A percentile compares a stretch with the other conserved stretches of the same genome.
Evolutionary conservation across 2,113 vertebrate species (phyloP).

Genomic region (Sceloporus tristichus): DNA sequence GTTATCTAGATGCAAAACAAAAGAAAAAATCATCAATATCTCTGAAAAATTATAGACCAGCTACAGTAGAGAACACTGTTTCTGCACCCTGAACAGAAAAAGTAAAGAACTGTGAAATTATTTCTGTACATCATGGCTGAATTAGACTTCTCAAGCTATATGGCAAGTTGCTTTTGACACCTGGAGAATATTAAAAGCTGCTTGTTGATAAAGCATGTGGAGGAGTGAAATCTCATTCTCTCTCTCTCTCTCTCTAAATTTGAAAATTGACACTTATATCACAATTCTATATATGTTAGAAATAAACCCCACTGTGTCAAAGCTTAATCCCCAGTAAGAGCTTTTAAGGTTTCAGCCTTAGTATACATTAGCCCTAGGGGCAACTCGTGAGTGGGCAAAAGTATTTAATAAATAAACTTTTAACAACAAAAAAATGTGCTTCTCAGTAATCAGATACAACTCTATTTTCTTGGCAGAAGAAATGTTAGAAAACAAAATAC

Average conservation of each 20-base stretch:
- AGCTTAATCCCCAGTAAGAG: not conserved
- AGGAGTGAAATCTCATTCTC: not conserved
- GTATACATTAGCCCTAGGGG: not conserved
- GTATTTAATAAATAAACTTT: not conserved
- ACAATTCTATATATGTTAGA: not conserved
- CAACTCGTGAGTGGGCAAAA: not conserved
- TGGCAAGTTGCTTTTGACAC: not conserved
- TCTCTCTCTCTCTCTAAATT: no score
- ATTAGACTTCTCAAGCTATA: not conserved
- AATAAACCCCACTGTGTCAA: not conserved
- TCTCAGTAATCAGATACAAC: not conserved
- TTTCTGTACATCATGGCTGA: not conserved
- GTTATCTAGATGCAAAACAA: conserved; percentile 75
- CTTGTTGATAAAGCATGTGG: not conserved
- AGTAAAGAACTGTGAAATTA: not conserved
- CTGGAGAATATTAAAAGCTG: not conserved
- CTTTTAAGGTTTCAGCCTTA: not conserved
- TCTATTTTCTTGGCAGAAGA: not conserved
- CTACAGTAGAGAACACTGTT: not conserved
- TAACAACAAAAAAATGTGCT: not conserved
- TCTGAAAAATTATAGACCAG: not conserved
- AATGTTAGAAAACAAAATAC: not conserved
- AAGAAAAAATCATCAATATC: not conserved
- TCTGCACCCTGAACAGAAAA: not conserved
- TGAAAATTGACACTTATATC: not conserved